Evolutionary conservation across 2,888 invertebrate genomes (phyloP).

Genomic region (Pseudococcus viburni): DNA sequence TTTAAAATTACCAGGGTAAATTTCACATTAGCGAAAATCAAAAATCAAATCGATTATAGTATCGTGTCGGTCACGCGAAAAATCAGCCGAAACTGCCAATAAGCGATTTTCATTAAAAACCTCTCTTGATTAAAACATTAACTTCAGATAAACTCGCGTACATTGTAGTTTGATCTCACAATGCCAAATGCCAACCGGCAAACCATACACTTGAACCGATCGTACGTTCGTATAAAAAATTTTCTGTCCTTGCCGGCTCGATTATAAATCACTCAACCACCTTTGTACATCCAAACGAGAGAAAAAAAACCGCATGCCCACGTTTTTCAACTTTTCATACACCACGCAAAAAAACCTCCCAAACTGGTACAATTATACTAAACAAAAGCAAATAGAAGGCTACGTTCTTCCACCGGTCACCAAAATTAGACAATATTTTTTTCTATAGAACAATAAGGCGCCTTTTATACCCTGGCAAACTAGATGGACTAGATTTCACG

Average conservation of each 20-base stretch:
- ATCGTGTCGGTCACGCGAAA: neutral
- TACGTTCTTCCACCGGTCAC: too few species aligned
- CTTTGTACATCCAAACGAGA: neutral
- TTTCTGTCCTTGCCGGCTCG: neutral
- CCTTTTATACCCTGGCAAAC: neutral
- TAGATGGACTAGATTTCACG: neutral
- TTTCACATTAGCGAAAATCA: too few species aligned
- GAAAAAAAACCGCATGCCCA: too few species aligned
- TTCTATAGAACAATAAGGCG: neutral
- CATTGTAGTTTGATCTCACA: constrained; percentile 10
- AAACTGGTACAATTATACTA: neutral
- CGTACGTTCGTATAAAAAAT: neutral
- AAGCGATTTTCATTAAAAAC: neutral
- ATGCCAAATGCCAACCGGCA: neutral
- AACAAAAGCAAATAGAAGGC: too few species aligned
- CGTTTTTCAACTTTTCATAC: too few species aligned
- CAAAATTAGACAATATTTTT: too few species aligned
- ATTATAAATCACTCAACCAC: neutral
- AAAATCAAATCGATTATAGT: too few species aligned
- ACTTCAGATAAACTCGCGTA: neutral
- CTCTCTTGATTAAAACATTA: neutral
- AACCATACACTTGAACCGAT: neutral
- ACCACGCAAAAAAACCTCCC: neutral
- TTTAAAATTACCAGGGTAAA: too few species aligned
- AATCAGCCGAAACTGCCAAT: neutral